These are phyloP conservation scores for Urechis unicinctus DNA, from an alignment of 2,888 invertebrate species.

Conservation along the genomic window DNA sequence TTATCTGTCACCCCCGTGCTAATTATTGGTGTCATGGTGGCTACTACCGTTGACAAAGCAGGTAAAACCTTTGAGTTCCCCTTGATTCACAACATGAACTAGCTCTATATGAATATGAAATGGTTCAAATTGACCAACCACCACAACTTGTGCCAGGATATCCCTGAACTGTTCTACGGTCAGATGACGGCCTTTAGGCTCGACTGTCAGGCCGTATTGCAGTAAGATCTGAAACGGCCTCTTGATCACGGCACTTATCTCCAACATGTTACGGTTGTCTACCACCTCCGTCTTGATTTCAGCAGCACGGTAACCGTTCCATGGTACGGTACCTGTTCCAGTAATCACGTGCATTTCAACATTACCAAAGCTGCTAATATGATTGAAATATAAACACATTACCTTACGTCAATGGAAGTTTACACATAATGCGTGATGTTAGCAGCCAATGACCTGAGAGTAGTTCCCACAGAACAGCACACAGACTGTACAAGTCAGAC, in stretches of 20 bases:
- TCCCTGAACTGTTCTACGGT: constrained; percentile 14
- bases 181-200: constrained; percentile 5
- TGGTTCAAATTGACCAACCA: too few species aligned
- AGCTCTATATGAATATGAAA: too few species aligned
- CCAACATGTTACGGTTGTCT: constrained; percentile 1
- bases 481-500: constrained; percentile 51
- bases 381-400: background rate
- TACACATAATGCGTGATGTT: too few species aligned
- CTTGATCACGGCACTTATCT: constrained; percentile 6
- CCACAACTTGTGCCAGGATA: constrained; percentile 3
- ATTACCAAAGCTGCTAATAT: background rate
- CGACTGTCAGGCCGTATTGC: constrained; percentile 9
- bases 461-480: constrained; percentile 52
- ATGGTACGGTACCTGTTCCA: constrained; percentile 12
- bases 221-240: constrained; percentile 12
- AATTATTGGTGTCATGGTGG: too few species aligned
- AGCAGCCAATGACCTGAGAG: constrained; percentile 36
- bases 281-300: constrained; percentile 11
- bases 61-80: too few species aligned
- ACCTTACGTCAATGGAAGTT: background rate
- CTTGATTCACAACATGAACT: too few species aligned
- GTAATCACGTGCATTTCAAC: background rate
- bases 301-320: constrained; percentile 6
- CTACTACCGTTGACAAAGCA: too few species aligned
- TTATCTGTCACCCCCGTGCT: too few species aligned